Conservation (phyloP, 2,888 invertebrate species). For the Papilio elwesi region DNA sequence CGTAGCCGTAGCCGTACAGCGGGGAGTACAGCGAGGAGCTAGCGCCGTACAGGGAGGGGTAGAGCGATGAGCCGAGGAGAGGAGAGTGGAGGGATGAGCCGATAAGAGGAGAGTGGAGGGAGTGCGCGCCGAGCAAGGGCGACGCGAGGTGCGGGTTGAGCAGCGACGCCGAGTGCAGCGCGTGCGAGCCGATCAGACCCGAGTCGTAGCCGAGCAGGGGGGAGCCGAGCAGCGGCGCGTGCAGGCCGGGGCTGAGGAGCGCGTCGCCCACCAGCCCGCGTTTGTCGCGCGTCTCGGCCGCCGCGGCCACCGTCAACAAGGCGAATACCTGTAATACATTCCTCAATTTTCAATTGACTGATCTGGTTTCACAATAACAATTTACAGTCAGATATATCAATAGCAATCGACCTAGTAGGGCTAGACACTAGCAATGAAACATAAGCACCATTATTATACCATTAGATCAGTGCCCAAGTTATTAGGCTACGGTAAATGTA, state of each 20-base stretch:
- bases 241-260: constrained; percentile 9
- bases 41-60: constrained; percentile 5
- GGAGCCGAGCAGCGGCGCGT: constrained; percentile 15
- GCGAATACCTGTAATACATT: constrained; percentile 51
- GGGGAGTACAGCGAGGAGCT: constrained; percentile 21
- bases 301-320: constrained; percentile 55
- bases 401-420: not conserved
- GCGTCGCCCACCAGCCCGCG: constrained; percentile 64
- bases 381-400: not conserved
- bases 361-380: not conserved
- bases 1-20: constrained; percentile 6
- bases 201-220: constrained; percentile 44
- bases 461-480: too few relatives aligned
- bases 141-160: constrained; percentile 42
- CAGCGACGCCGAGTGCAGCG: constrained; percentile 41
- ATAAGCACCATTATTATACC: too few relatives aligned
- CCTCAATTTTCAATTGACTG: not conserved
- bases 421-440: too few relatives aligned
- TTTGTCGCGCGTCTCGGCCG: constrained; percentile 56
- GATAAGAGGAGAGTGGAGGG: constrained; percentile 40
- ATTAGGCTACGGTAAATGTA: too few relatives aligned
- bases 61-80: not conserved
- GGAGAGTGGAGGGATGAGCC: constrained; percentile 21
- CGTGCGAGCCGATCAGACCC: constrained; percentile 41
- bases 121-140: constrained; percentile 42